Base-by-base conservation (phyloP, 2,797 vertebrate species). In the Lacerta viridis region DNA sequence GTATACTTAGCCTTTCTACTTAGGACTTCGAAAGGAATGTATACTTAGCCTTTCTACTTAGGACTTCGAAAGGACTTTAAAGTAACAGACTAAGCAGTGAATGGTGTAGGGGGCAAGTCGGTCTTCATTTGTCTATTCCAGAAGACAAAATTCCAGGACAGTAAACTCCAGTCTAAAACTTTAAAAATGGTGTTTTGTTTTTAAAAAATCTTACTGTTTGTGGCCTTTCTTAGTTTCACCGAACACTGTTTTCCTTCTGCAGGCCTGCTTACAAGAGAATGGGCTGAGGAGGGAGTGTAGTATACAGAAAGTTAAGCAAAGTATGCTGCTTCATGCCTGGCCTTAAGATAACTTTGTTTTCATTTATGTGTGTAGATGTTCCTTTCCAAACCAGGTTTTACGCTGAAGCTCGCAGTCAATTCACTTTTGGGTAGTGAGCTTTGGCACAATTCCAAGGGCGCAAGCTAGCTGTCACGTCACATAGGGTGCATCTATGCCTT, bases 111-210 rank as follows among this genome's bases (percentile, higher is more conserved):
- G 94, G 91, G 90, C 25, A 88, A 93, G 85, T 59, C 85, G 93
- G 94, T 77, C 66, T 90, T 87, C 92, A 90, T 93, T 93, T 91
- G 90, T 94, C 92, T n/a, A 15, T 94, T 80, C 92, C 86, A 46
- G 92, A 92, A 95, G 93, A 89, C 88, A 1, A 90, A 93, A 77
- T 90, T 90, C 50, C 87, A 90, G 84, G 91, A 81, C 88, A 92
- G 89, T 93, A 68, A 96, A 96, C 95, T 93, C 94, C 95, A 94
- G 92, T 93, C 94, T 94, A 93, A 95, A 90, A 88, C 93, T 91
- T 93, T 90, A 94, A 84, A 90, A 23, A 43, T 0, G 23, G 27
- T 85, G 96, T 94, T 92, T 41, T 0, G 23, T 29, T 85, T 96
- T 94, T 92, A n/a, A n/a, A 15, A 1, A 50, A 95, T 94, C 93